A percentile compares a stretch with the other conserved stretches of the same genome.
Evolutionary conservation across 1,140 invertebrate genomes (phyloP).

Genomic region (Drosophila kikkawai): DNA sequence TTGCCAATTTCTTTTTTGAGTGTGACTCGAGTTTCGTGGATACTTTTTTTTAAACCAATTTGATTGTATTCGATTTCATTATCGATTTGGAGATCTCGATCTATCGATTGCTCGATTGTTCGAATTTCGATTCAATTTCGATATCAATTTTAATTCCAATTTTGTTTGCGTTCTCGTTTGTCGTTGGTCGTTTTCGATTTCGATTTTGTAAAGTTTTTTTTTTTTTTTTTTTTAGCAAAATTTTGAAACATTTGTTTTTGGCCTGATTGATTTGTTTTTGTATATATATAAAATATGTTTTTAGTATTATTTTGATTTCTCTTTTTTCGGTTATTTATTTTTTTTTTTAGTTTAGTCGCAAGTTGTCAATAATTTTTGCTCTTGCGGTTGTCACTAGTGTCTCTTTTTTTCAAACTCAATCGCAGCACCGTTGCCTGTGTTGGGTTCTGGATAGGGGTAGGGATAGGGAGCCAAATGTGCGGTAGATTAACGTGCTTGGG

Average conservation of each 20-base stretch:
- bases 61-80: conserved; percentile 31
- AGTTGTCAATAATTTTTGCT: conserved; percentile 56
- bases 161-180: conserved; percentile 37
- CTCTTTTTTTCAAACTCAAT: conserved; percentile 84
- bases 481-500: conserved; percentile 30
- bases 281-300: conserved; percentile 69
- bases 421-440: conserved; percentile 77
- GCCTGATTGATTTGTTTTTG: conserved; percentile 84
- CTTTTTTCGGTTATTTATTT: conserved; percentile 44
- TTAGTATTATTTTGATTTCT: conserved; percentile 62
- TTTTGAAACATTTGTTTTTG: conserved; percentile 85
- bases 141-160: conserved; percentile 39
- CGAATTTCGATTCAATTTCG: conserved; percentile 40
- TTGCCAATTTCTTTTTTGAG: conserved; percentile 35
- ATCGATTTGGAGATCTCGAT: conserved; percentile 30
- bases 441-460: conserved; percentile 34
- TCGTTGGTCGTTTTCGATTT: conserved; percentile 25
- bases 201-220: conserved; percentile 29
- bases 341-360: conserved; percentile 58
- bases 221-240: conserved; percentile 68
- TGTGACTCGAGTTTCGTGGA: conserved; percentile 50
- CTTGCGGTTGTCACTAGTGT: conserved; percentile 84
- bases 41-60: conserved; percentile 52
- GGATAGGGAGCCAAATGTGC: conserved; percentile 52
- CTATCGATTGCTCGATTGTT: conserved; percentile 17